Percentiles rank a stretch among this genome's conserved stretches.
phyloP scores from a whole-genome alignment of 2,113 vertebrate genomes.

The Setophaga petechia region DNA sequence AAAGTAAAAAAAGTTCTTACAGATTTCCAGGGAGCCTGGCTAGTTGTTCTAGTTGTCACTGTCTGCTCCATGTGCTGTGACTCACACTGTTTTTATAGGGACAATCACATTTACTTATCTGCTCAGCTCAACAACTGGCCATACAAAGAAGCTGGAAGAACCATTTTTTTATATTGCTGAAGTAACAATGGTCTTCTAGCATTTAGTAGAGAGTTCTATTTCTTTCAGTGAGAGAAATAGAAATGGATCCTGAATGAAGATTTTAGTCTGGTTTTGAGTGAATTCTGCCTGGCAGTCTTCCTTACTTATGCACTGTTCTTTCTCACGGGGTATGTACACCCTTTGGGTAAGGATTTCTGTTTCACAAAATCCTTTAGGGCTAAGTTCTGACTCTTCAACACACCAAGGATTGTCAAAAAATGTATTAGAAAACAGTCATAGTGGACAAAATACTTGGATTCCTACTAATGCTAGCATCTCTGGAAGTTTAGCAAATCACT shows the following conservation, averaged over 20 bases:
- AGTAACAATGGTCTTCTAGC: not conserved
- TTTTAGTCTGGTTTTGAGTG: not conserved
- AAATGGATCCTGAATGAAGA: not conserved
- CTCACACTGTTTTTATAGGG: accelerated
- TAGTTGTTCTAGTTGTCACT: not conserved
- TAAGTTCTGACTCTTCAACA: not conserved
- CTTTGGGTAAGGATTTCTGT: not conserved
- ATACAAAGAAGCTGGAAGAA: not conserved
- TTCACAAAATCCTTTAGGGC: not conserved
- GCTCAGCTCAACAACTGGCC: not conserved
- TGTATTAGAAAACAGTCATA: not conserved
- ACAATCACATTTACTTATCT: not conserved
- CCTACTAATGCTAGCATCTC: not conserved
- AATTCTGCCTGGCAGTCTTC: not conserved
- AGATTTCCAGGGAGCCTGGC: not conserved
- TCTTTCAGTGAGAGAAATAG: not conserved
- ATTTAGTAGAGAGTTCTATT: not conserved
- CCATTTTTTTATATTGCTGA: not conserved
- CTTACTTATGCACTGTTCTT: not conserved
- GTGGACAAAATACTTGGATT: not conserved
- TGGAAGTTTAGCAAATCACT: not conserved
- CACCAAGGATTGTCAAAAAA: not conserved
- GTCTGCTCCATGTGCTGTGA: not conserved
- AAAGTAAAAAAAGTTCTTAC: not conserved
- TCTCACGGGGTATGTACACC: not conserved